Evolutionary conservation across 2,888 invertebrate species (phyloP), one percentile per base, ranked within the genome.

Genomic region (Spatulosminthurus flaviceps): DNA sequence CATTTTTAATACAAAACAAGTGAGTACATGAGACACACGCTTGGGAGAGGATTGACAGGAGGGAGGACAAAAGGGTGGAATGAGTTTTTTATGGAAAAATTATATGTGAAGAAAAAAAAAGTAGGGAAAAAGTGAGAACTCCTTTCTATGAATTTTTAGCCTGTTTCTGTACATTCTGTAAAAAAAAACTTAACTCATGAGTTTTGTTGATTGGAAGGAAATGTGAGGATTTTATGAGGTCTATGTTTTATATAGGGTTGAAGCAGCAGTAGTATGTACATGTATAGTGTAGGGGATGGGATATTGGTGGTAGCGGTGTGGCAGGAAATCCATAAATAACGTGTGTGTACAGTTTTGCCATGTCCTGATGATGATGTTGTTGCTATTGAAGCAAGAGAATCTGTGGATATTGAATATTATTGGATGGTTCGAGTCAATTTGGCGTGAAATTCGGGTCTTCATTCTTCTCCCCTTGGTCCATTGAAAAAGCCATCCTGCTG

Each of bases 361-460:
- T 51, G 51, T 19, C 5, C 1, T 51, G 51, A 51, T 51, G 51
- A 51, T 19, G 51, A 13, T 51, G 28, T 16, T 71, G 69, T 69
- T 70, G 7, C 29, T 28, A 69, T 28, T 77, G 69, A 77, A 26
- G 43, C 69, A 69, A 42, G 69, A 66, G 77, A 77, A 77, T 77
- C 77, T 72, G 78, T 42, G 51, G 77, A 73, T 70, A 77, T 80
- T 72, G 80, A 72, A 79, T 67, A 77, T 77, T 77, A 77, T 70
- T 77, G 70, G 77, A 70, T 77, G 77, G 77, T 75, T 64, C 43
- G 79, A 81, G 81, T 82, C 82, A 82, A 82, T 82, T 82, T 79
- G 76, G 80, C 80, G 81, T 82, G 80, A 82, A 82, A 80, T 80
- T 72, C 29, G 71, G 73, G 73, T 73, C 60, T 76, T 77, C 76